Conservation (phyloP, 2,888 invertebrate genomes). For the Melolontha melolontha region DNA sequence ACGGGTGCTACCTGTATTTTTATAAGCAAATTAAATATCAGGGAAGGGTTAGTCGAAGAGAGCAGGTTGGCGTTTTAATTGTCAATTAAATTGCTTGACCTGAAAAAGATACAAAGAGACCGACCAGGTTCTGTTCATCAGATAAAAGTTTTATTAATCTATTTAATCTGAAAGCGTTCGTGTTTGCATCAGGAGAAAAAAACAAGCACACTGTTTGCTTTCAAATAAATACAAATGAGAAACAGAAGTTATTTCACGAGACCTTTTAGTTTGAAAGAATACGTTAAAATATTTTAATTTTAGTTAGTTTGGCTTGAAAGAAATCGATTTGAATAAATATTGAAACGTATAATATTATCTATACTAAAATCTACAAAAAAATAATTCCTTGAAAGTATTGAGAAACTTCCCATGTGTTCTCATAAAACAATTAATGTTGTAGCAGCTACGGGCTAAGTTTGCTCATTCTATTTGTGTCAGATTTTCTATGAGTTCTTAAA, state of each 20-base stretch:
- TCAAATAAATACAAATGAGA: background rate
- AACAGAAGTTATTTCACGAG: background rate
- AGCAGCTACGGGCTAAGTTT: too few species aligned
- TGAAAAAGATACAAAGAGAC: slow-evolving; percentile 2
- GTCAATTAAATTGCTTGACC: slow-evolving; percentile 14
- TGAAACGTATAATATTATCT: too few species aligned
- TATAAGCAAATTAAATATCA: slow-evolving; percentile 8
- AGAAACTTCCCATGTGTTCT: too few species aligned
- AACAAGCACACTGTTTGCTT: background rate
- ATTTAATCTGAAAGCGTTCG: slow-evolving; percentile 8
- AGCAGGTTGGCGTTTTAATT: slow-evolving; percentile 2
- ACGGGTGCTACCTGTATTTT: slow-evolving; percentile 13
- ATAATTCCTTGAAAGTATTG: too few species aligned
- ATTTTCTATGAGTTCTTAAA: too few species aligned
- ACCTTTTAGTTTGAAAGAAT: too few species aligned
- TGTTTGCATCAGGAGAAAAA: slow-evolving; percentile 1
- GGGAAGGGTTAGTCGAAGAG: background rate
- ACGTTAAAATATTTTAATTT: too few species aligned
- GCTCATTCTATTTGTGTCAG: too few species aligned
- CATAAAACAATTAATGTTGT: too few species aligned
- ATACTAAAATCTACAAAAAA: too few species aligned
- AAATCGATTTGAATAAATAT: too few species aligned
- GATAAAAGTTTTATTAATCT: slow-evolving; percentile 16
- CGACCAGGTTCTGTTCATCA: slow-evolving; percentile 2
- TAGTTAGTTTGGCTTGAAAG: too few species aligned